Evolutionary conservation across 2,113 vertebrate species (phyloP).

Genomic region (Mormoops blainvillei): DNA sequence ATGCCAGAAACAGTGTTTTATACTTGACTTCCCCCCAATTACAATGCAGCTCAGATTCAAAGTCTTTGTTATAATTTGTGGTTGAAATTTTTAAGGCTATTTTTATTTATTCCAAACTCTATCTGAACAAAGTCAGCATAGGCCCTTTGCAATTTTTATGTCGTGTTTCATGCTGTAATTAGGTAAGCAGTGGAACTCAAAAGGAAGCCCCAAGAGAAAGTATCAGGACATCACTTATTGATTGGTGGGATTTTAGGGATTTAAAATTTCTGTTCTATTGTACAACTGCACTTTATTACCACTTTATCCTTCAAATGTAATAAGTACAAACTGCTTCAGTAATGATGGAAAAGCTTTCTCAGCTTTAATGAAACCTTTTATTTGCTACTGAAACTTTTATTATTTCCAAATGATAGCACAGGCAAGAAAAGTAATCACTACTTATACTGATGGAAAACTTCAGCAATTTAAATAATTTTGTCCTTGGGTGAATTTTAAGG

Average conservation of each 20-base stretch:
- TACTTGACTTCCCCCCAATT: conserved; percentile 28
- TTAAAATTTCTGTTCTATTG: neutral
- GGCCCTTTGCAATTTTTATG: neutral
- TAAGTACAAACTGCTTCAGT: conserved; percentile 41
- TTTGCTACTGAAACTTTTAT: conserved; percentile 41
- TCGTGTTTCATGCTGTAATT: conserved; percentile 44
- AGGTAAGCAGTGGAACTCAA: conserved; percentile 20
- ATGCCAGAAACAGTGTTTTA: neutral
- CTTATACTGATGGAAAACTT: conserved; percentile 29
- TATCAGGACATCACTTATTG: neutral
- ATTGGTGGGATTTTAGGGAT: neutral
- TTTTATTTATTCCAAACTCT: conserved; percentile 51
- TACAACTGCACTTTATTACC: conserved; percentile 36
- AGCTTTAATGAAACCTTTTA: conserved; percentile 60
- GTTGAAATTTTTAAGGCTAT: conserved; percentile 16
- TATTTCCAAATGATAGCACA: conserved; percentile 57
- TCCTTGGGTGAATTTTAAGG: neutral
- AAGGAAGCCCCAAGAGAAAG: neutral
- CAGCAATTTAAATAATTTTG: conserved; percentile 33
- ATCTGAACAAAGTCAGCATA: conserved; percentile 18
- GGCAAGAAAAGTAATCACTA: conserved; percentile 46
- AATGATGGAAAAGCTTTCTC: conserved; percentile 35
- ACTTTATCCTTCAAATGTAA: conserved; percentile 47
- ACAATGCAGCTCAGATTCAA: neutral
- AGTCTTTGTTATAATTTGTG: conserved; percentile 8